Conservation (phyloP, 2,888 invertebrate species). For the Cylloceria caligata region DNA sequence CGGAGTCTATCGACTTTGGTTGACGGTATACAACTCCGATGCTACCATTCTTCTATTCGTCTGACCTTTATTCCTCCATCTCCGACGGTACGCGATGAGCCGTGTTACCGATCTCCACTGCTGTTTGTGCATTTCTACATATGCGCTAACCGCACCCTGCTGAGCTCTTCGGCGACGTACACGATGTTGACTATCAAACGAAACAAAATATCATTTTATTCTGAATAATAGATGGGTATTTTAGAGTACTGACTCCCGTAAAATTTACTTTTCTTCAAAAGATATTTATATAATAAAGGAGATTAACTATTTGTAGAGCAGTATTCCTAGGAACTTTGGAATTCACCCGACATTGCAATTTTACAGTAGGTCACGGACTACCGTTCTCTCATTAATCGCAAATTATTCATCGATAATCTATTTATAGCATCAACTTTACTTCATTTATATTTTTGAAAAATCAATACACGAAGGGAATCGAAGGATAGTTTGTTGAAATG, state of each 20-base stretch:
- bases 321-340: no score
- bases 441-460: no score
- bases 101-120: conserved; percentile 8
- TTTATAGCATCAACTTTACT: no score
- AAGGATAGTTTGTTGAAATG: no score
- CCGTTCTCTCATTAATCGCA: no score
- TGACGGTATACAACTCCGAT: conserved; percentile 28
- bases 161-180: not conserved
- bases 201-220: not conserved
- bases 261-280: not conserved
- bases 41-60: conserved; percentile 64
- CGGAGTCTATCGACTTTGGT: conserved; percentile 44
- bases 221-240: not conserved
- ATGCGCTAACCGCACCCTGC: conserved; percentile 15
- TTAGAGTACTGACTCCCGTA: not conserved
- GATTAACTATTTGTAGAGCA: no score
- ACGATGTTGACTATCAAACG: conserved; percentile 3
- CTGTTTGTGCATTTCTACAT: not conserved
- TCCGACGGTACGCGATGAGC: conserved; percentile 40
- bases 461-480: no score
- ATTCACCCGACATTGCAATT: no score
- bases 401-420: no score
- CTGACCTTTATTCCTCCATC: conserved; percentile 57
- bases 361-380: no score
- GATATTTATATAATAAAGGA: no score